phyloP scores from a whole-genome alignment of 2,797 vertebrate genomes.

The Sandelia bainsii region DNA sequence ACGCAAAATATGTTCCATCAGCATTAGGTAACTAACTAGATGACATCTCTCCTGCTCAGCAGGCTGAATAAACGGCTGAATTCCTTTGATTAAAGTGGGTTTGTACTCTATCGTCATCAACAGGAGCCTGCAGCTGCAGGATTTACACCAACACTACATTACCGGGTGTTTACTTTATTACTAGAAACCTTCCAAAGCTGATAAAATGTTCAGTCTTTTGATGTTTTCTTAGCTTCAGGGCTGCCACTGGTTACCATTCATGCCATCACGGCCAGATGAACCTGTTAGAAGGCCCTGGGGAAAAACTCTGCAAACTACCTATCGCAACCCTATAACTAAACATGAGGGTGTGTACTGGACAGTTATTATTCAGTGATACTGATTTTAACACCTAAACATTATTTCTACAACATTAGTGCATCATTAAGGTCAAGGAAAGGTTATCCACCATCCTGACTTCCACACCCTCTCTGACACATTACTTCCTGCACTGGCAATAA shows the following conservation, averaged over 20 bases:
- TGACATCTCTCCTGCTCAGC: slow-evolving; percentile 18
- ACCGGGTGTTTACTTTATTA: neutral
- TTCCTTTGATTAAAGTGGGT: neutral
- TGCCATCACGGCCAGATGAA: neutral
- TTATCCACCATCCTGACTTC: neutral
- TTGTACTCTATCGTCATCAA: neutral
- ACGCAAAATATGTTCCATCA: slow-evolving; percentile 12
- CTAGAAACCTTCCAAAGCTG: neutral
- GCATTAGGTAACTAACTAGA: slow-evolving; percentile 42
- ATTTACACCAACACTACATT: neutral
- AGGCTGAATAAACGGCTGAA: slow-evolving; percentile 1
- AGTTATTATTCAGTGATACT: no score
- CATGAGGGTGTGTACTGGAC: no score
- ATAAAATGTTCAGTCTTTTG: neutral
- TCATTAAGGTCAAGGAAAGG: neutral
- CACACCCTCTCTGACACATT: neutral
- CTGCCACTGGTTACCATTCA: neutral
- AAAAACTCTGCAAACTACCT: neutral
- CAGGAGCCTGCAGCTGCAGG: neutral
- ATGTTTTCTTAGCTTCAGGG: neutral
- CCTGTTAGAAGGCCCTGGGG: neutral
- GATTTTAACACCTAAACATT: no score
- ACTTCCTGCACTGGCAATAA: neutral
- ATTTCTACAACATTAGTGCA: neutral
- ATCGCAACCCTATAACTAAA: no score